phyloP scores from a whole-genome alignment of 2,888 invertebrate species.

The Rhimphoctona megacephalus region DNA sequence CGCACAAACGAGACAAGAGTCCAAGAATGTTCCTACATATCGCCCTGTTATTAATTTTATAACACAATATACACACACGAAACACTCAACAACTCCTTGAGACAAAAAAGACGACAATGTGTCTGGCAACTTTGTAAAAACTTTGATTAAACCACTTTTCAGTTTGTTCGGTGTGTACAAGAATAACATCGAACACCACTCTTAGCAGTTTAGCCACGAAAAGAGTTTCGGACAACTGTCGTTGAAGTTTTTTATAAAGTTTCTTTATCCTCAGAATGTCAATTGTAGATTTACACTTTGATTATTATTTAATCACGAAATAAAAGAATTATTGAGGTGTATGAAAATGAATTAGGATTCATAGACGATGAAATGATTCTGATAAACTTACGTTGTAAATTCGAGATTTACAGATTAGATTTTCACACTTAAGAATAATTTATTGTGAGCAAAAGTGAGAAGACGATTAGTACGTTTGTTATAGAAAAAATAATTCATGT shows the following conservation, averaged over 20 bases:
- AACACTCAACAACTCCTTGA: neutral
- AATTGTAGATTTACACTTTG: neutral
- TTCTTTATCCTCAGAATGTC: neutral
- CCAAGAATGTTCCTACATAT: conserved; percentile 76
- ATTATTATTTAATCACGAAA: neutral
- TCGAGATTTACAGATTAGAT: too few species aligned
- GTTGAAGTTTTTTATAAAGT: neutral
- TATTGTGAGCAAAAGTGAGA: neutral
- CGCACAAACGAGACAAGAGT: conserved; percentile 71
- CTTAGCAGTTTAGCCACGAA: neutral
- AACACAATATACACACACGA: conserved; percentile 4
- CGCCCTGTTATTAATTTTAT: conserved; percentile 61
- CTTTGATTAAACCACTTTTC: neutral
- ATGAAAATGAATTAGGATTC: neutral
- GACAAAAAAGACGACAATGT: conserved; percentile 26
- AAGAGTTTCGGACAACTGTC: neutral
- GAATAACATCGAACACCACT: neutral
- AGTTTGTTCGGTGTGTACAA: neutral
- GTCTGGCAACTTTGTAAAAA: conserved; percentile 23
- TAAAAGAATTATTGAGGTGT: neutral
- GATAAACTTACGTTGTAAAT: neutral
- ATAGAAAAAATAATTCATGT: too few species aligned
- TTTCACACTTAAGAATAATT: too few species aligned
- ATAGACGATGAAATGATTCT: neutral
- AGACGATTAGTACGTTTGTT: too few species aligned